A percentile compares a stretch with the other conserved stretches of the same genome.
Evolutionary conservation across 1,140 invertebrate species (phyloP).

Genomic region (Euwallacea similis): DNA sequence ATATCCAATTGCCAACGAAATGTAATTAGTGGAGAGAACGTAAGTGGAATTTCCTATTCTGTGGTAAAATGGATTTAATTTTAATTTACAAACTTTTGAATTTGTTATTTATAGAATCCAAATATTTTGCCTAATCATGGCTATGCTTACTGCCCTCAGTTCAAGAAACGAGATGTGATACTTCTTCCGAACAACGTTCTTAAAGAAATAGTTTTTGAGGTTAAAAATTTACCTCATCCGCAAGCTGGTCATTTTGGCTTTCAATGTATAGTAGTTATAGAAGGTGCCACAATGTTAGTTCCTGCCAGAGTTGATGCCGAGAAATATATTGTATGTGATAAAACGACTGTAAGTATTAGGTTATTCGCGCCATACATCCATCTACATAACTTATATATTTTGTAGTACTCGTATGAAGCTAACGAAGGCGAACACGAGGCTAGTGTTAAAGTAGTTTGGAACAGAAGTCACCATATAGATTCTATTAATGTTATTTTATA

Average conservation of each 20-base stretch:
- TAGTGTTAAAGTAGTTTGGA: constrained; percentile 88
- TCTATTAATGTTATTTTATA: constrained; percentile 88
- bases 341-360: constrained; percentile 67
- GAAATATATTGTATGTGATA: constrained; percentile 85
- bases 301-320: constrained; percentile 82
- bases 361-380: not conserved
- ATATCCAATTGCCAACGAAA: constrained; percentile 76
- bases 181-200: constrained; percentile 85
- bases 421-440: constrained; percentile 84
- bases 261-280: constrained; percentile 88
- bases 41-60: constrained; percentile 52
- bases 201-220: constrained; percentile 84
- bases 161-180: constrained; percentile 66
- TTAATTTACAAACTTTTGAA: constrained; percentile 6
- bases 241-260: constrained; percentile 84
- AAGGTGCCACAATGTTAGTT: constrained; percentile 85
- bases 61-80: not conserved
- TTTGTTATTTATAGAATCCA: constrained; percentile 63
- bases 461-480: constrained; percentile 89
- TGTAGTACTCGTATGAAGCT: constrained; percentile 84
- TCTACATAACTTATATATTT: constrained; percentile 28
- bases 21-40: constrained; percentile 82
- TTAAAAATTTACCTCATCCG: constrained; percentile 86
- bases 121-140: constrained; percentile 72
- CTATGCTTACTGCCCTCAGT: constrained; percentile 77